Evolutionary conservation across 23 tunicate genomes (phyloP), one percentile per base, ranked within the genome.

Genomic region (Pegea sp.): DNA sequence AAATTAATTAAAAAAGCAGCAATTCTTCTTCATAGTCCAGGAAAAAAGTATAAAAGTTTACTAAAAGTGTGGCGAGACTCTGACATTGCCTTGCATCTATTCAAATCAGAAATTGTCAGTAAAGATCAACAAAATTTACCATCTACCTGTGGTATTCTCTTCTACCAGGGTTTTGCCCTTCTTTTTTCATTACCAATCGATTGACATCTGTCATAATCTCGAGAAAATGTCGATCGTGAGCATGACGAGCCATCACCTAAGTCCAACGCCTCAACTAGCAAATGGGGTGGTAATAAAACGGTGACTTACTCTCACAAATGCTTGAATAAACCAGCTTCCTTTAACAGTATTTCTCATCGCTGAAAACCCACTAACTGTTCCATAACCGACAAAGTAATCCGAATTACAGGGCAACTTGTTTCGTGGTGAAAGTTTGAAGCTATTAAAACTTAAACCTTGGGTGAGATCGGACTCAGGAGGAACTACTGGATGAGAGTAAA

Each of bases 321-420:
- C 98, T 66, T 90, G 80, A 26, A 90, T 78, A 31, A 55, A 90
- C 98, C 98, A 90, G 59, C 90, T 76, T 3, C 98, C 98, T 0
- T 62, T 57, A 26, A 58, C 57, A 5, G 81, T 78, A 57, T 90
- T 90, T 6, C 98, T 53, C 92, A 90, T 78, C 28, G 98, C 91
- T 11, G 98, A 75, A 52, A 42, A 78, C 16, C 98, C 98, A 6
- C 64, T 49, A 49, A 90, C 70, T n/a, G 98, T 90, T 1, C 73
- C 79, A 29, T 65, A 77, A 23, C 86, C 98, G 22, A 90, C 56
- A 34, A 84, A 27, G 29, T 48, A 60, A 49, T 84, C 95, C 3
- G 76, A 73, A 21, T 22, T 69, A 4, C 42, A 56, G 5, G 95
- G 95, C 53, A 84, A 44, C 52, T 84, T 84, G 62, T 64, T 70